Evolutionary conservation across 1,140 invertebrate genomes (phyloP).

Genomic region (Atopsyche davidsoni): DNA sequence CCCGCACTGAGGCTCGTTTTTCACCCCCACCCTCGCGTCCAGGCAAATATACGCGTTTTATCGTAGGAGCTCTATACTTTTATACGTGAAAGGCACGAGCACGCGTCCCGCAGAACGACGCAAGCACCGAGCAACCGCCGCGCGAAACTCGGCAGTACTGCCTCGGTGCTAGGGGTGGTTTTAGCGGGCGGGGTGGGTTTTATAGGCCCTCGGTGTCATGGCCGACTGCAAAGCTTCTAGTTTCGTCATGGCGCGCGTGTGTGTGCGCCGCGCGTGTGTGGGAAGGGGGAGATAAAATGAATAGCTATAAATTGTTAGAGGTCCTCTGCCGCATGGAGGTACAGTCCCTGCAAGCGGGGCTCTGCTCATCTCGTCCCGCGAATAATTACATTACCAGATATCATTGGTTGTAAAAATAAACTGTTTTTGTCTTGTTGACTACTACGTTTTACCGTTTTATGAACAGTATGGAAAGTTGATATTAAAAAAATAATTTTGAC

Average conservation of each 20-base stretch:
- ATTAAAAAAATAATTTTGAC: too few species aligned
- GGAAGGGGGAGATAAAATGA: constrained; percentile 24
- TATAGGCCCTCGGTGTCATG: constrained; percentile 13
- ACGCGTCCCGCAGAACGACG: constrained; percentile 3
- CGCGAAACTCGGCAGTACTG: background rate
- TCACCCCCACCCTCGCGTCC: constrained; percentile 21
- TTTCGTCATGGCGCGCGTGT: constrained; percentile 27
- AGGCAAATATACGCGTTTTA: constrained; percentile 29
- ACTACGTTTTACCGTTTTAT: background rate
- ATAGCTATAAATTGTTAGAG: constrained; percentile 29
- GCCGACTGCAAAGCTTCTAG: constrained; percentile 25
- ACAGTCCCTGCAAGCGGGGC: too few species aligned
- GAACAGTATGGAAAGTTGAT: too few species aligned
- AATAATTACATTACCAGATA: too few species aligned
- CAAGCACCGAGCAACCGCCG: background rate
- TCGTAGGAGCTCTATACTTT: constrained; percentile 26
- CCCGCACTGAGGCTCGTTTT: constrained; percentile 26
- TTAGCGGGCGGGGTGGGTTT: background rate
- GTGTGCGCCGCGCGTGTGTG: background rate
- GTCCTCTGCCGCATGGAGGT: constrained; percentile 12
- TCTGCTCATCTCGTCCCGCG: too few species aligned
- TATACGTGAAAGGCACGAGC: constrained; percentile 23
- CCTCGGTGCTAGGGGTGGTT: background rate
- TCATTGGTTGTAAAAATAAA: too few species aligned
- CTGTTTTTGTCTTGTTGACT: background rate